phyloP scores from a whole-genome alignment of 1,140 invertebrate genomes.

The Branchinecta lindahli region DNA sequence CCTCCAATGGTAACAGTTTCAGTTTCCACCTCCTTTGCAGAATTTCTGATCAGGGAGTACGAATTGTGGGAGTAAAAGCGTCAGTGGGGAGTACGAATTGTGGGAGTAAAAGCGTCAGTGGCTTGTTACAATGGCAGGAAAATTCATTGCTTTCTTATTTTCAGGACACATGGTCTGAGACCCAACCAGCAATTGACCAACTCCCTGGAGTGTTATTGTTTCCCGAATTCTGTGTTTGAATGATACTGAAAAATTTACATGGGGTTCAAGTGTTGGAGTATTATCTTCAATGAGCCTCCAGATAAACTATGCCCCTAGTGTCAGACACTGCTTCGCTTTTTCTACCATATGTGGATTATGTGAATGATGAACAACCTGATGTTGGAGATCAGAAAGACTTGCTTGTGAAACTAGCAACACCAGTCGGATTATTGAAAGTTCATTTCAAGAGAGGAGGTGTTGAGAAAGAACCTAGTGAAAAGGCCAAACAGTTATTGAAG shows the following conservation, averaged over 20 bases:
- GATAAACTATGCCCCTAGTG: constrained; percentile 10
- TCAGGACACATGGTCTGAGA: too few species aligned
- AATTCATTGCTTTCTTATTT: too few species aligned
- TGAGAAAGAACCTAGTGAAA: neutral
- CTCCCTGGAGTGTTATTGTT: too few species aligned
- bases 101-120: too few species aligned
- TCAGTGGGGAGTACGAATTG: too few species aligned
- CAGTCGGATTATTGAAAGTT: neutral
- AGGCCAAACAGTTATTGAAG: neutral
- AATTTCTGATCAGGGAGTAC: too few species aligned
- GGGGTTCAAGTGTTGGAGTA: neutral
- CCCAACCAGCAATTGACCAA: too few species aligned
- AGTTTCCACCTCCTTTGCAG: too few species aligned
- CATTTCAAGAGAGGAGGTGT: neutral
- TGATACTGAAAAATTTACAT: neutral
- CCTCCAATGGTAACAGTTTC: too few species aligned
- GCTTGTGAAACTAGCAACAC: neutral
- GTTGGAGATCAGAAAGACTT: neutral
- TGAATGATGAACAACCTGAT: neutral
- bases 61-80: too few species aligned
- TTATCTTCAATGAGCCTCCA: constrained; percentile 6
- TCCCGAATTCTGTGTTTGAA: neutral
- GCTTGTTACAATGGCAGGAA: too few species aligned
- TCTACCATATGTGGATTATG: neutral
- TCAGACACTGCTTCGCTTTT: constrained; percentile 6